phyloP scores from a whole-genome alignment of 1,140 invertebrate species.

The Metaphire vulgaris region DNA sequence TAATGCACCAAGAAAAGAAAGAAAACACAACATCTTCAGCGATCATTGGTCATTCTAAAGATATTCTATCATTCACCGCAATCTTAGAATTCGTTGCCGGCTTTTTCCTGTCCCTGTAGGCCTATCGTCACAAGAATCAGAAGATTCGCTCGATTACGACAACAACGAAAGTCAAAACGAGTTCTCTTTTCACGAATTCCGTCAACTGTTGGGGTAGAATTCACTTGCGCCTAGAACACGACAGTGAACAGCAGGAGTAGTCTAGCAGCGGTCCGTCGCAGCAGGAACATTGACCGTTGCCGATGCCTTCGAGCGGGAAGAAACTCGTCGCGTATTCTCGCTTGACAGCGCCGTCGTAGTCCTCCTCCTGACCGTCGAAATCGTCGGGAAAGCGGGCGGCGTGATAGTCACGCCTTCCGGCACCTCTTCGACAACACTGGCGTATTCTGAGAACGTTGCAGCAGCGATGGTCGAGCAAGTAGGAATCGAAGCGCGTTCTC shows the following conservation, averaged over 20 bases:
- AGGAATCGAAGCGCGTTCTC: background rate
- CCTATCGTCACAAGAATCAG: no score
- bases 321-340: background rate
- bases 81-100: no score
- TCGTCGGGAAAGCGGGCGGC: background rate
- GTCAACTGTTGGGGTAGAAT: no score
- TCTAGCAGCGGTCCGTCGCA: background rate
- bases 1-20: no score
- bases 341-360: background rate
- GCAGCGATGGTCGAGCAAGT: background rate
- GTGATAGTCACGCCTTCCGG: background rate
- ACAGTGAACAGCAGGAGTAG: background rate
- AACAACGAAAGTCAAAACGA: no score
- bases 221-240: background rate
- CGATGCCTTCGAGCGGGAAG: background rate
- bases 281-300: background rate
- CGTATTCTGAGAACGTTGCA: background rate
- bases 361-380: no score
- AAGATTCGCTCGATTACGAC: no score
- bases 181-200: no score
- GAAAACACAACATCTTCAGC: no score
- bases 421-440: background rate
- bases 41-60: no score
- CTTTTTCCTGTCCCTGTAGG: no score
- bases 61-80: no score